Conservation (phyloP, 2,888 invertebrate genomes). For the Ophion obscuratus region DNA sequence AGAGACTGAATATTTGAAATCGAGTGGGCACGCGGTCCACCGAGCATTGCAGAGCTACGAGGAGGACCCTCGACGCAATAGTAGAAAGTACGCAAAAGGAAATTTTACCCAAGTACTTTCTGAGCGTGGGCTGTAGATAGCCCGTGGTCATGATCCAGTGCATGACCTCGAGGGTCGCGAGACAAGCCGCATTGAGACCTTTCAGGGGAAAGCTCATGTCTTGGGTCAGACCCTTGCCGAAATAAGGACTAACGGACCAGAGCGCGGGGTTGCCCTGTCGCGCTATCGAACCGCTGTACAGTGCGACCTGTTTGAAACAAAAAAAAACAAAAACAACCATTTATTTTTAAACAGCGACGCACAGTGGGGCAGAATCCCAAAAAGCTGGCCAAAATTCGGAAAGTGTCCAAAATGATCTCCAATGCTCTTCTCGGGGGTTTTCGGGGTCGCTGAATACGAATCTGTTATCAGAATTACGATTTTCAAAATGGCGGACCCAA, state of each 20-base stretch:
- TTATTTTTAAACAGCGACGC: conserved; percentile 6
- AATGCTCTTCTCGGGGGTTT: too few species aligned
- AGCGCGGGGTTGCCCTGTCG: conserved; percentile 91
- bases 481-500: too few species aligned
- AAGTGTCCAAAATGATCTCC: too few species aligned
- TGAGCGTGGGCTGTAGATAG: conserved; percentile 79
- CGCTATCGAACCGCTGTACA: conserved; percentile 89
- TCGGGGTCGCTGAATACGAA: too few species aligned
- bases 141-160: conserved; percentile 86
- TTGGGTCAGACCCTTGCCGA: conserved; percentile 89
- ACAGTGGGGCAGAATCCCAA: too few species aligned
- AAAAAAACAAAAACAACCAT: conserved; percentile 16
- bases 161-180: conserved; percentile 86
- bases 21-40: not conserved
- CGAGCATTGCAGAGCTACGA: not conserved
- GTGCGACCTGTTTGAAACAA: conserved; percentile 85
- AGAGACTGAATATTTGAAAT: not conserved
- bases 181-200: conserved; percentile 87
- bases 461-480: too few species aligned
- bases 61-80: not conserved
- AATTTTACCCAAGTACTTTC: conserved; percentile 78
- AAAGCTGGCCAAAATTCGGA: too few species aligned
- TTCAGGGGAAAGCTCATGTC: conserved; percentile 89
- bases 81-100: not conserved
- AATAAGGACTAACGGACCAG: conserved; percentile 91